A percentile compares a stretch with the other conserved stretches of the same genome.
Conservation (phyloP, 1,140 invertebrate species). For the Drosophila erecta region DNA sequence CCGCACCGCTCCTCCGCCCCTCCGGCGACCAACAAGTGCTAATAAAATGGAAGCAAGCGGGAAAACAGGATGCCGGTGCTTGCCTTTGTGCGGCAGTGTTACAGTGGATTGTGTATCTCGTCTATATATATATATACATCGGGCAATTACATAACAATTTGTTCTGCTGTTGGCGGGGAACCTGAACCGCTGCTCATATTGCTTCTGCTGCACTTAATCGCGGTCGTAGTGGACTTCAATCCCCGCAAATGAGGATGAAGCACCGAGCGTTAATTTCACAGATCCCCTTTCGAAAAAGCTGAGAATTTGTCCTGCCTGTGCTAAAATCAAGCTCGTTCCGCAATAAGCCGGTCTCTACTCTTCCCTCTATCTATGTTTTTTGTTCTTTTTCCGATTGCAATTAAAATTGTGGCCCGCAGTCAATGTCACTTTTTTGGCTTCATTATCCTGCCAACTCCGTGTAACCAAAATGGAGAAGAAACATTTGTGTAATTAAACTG, state of each 20-base stretch:
- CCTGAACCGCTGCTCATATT: slow-evolving; percentile 5
- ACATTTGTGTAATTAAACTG: slow-evolving; percentile 47
- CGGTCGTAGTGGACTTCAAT: slow-evolving; percentile 16
- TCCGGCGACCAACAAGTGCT: slow-evolving; percentile 44
- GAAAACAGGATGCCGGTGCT: slow-evolving; percentile 7
- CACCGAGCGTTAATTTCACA: slow-evolving; percentile 25
- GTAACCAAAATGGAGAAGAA: slow-evolving; percentile 32
- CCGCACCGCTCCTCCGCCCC: slow-evolving; percentile 7
- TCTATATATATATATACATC: slow-evolving; percentile 16
- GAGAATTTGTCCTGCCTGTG: slow-evolving; percentile 1
- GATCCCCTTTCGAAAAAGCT: background rate
- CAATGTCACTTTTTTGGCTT: slow-evolving; percentile 38
- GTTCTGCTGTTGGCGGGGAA: slow-evolving; percentile 14
- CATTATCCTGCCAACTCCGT: slow-evolving; percentile 33
- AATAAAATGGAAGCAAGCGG: slow-evolving; percentile 47
- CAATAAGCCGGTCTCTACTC: slow-evolving; percentile 8
- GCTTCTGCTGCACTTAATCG: slow-evolving; percentile 36
- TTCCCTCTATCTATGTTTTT: background rate
- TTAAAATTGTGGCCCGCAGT: slow-evolving; percentile 36
- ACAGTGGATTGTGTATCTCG: slow-evolving; percentile 18
- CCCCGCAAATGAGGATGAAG: slow-evolving; percentile 28
- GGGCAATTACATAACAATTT: slow-evolving; percentile 63
- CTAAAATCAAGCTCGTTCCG: slow-evolving; percentile 20
- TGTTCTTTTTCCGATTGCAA: slow-evolving; percentile 12
- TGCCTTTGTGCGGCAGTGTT: slow-evolving; percentile 12